Evolutionary conservation across 37 sponge, comb jelly and placozoan species (phyloP).

Genomic region (Eunapius fragilis): DNA sequence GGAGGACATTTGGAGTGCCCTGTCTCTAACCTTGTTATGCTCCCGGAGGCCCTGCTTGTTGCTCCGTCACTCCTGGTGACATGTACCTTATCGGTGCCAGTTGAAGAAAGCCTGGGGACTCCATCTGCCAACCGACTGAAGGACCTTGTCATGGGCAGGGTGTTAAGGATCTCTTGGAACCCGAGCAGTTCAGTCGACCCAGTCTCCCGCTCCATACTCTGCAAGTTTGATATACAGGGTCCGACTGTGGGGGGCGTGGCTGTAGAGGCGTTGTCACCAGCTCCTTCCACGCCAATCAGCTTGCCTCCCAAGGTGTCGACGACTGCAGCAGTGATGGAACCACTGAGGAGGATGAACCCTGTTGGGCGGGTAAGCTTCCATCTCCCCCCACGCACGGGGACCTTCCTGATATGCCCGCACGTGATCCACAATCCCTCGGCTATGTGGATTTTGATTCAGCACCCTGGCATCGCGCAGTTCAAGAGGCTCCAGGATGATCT

Average conservation of each 20-base stretch:
- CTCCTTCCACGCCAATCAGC: too few species aligned
- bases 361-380: slow-evolving; percentile 40
- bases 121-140: background rate
- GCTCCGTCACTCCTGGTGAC: background rate
- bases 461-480: slow-evolving; percentile 27
- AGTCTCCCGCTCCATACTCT: background rate
- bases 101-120: background rate
- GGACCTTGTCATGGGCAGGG: background rate
- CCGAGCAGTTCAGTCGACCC: background rate
- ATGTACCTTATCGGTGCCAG: background rate
- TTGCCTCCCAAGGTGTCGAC: too few species aligned
- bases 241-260: background rate
- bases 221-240: background rate
- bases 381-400: background rate
- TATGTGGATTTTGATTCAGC: slow-evolving; percentile 67
- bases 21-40: background rate
- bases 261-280: background rate
- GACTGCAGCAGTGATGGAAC: background rate
- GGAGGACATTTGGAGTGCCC: background rate
- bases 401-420: slow-evolving; percentile 46
- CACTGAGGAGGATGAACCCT: slow-evolving; percentile 2
- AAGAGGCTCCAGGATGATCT: slow-evolving; percentile 46
- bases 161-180: background rate
- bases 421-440: slow-evolving; percentile 47
- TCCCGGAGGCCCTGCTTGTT: slow-evolving; percentile 20